Evolutionary conservation across 2,113 vertebrate species (phyloP).

Genomic region (Psilopogon haemacephalus): DNA sequence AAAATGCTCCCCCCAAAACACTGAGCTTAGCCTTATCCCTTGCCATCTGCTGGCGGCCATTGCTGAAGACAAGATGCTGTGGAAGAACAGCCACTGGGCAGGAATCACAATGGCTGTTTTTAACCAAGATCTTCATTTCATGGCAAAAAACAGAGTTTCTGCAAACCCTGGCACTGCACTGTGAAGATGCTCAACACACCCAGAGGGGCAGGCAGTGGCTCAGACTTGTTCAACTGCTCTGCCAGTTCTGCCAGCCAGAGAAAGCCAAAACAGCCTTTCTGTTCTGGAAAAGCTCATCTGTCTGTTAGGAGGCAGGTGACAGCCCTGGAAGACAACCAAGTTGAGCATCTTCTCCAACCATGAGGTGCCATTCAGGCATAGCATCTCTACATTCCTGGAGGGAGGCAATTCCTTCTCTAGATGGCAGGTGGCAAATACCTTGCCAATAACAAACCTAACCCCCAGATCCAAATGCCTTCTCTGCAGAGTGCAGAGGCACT

Average conservation of each 20-base stretch:
- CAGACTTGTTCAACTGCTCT: neutral
- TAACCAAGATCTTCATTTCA: neutral
- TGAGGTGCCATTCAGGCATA: neutral
- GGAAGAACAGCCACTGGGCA: neutral
- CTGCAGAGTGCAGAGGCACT: neutral
- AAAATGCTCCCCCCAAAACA: neutral
- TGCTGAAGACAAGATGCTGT: neutral
- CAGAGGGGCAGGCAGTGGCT: neutral
- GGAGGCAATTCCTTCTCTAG: neutral
- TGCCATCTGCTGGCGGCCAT: neutral
- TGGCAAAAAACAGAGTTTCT: neutral
- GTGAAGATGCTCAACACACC: neutral
- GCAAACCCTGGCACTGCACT: neutral
- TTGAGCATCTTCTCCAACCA: neutral
- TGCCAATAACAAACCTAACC: fast-evolving
- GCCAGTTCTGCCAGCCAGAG: neutral
- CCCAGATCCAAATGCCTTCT: neutral
- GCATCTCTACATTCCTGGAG: neutral
- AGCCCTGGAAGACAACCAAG: neutral
- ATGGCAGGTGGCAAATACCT: neutral
- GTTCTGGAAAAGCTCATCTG: neutral
- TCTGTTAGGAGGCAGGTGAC: neutral
- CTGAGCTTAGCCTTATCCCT: neutral
- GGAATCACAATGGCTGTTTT: neutral
- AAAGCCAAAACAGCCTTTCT: neutral